A percentile compares a stretch with the other conserved stretches of the same genome.
Conservation (phyloP, 2,888 invertebrate genomes). For the Aphidius colemani region DNA sequence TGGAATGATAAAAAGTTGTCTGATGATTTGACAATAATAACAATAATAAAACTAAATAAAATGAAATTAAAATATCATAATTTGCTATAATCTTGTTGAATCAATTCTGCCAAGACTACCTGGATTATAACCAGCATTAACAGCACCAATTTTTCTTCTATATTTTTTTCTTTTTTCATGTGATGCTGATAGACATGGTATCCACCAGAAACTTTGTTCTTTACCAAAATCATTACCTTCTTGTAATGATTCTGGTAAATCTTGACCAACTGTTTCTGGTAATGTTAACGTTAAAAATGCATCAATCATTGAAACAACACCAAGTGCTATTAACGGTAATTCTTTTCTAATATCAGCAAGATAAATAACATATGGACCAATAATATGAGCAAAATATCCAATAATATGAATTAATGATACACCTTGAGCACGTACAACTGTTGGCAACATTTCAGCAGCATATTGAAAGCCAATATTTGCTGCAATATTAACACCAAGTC, state of each 20-base stretch:
- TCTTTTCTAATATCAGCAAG: constrained; percentile 49
- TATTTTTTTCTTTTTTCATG: constrained; percentile 50
- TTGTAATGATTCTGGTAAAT: constrained; percentile 82
- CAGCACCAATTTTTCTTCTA: constrained; percentile 46
- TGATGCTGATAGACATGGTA: constrained; percentile 63
- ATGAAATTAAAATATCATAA: background rate
- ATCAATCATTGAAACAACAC: constrained; percentile 74
- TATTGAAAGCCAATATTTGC: constrained; percentile 91
- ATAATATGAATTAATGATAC: constrained; percentile 86
- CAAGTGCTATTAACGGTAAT: constrained; percentile 78
- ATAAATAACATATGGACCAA: constrained; percentile 85
- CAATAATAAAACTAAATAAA: background rate
- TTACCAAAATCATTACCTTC: constrained; percentile 87
- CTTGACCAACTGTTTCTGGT: constrained; percentile 85
- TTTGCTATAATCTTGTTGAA: constrained; percentile 48
- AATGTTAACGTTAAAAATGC: constrained; percentile 77
- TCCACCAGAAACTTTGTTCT: constrained; percentile 81
- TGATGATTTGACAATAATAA: background rate
- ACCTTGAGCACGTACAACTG: constrained; percentile 85
- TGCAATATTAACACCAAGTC: constrained; percentile 86
- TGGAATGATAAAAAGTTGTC: too few relatives aligned
- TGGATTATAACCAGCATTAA: constrained; percentile 52
- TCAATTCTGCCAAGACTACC: constrained; percentile 54
- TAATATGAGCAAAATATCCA: constrained; percentile 83
- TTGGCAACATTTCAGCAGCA: constrained; percentile 85